Evolutionary conservation across 2,888 invertebrate species (phyloP).

Genomic region (Cordilura impudica): DNA sequence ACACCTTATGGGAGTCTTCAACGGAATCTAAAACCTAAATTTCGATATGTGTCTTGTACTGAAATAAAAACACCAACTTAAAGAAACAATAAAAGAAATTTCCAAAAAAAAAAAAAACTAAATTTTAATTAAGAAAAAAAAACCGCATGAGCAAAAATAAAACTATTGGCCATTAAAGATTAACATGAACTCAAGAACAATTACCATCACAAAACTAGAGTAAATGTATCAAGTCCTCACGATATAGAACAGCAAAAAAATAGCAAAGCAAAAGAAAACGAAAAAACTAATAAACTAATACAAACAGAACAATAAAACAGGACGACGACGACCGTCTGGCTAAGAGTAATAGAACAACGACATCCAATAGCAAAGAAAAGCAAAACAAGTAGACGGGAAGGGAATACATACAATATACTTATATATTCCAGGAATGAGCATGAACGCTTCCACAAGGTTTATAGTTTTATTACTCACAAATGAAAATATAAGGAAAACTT

Average conservation of each 20-base stretch:
- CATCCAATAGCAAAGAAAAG: constrained; percentile 11
- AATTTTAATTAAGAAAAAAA: constrained; percentile 58
- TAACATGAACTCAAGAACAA: constrained; percentile 53
- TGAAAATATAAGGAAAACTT: not conserved
- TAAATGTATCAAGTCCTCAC: constrained; percentile 20
- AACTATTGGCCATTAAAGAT: constrained; percentile 50
- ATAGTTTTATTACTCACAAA: not conserved
- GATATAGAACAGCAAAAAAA: not conserved
- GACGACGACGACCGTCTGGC: constrained; percentile 51
- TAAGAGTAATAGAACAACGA: constrained; percentile 53
- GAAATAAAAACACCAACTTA: constrained; percentile 4
- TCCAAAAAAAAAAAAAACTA: constrained; percentile 43
- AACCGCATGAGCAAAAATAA: not conserved
- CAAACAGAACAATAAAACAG: constrained; percentile 17
- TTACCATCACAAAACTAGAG: constrained; percentile 39
- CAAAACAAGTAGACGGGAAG: not conserved
- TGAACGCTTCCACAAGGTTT: not conserved
- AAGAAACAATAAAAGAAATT: constrained; percentile 8
- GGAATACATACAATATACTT: too few relatives aligned
- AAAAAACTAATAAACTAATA: constrained; percentile 14
- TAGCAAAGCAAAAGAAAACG: not conserved
- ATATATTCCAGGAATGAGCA: not conserved
- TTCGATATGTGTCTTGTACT: too few relatives aligned
- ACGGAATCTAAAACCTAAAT: too few relatives aligned
- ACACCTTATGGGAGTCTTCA: too few relatives aligned